phyloP scores from a whole-genome alignment of 2,113 vertebrate genomes.

The Emydura subglobosa region DNA sequence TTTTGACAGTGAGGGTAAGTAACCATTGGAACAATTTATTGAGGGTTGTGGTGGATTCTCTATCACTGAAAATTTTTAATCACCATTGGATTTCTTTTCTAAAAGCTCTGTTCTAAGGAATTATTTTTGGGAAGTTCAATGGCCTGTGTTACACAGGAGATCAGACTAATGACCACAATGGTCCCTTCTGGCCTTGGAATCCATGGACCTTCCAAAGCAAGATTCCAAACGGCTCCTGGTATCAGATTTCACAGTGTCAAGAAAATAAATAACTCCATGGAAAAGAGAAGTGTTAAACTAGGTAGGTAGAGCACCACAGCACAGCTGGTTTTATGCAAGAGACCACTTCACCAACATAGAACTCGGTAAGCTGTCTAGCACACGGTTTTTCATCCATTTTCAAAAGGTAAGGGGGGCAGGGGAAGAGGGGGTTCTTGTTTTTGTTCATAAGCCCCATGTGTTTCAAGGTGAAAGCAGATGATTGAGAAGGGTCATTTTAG shows the following conservation, averaged over 20 bases:
- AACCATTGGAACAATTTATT: neutral
- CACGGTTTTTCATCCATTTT: neutral
- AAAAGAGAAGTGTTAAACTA: slow-evolving; percentile 58
- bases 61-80: neutral
- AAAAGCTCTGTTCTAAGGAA: neutral
- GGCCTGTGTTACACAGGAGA: neutral
- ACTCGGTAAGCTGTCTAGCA: slow-evolving; percentile 14
- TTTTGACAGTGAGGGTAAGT: neutral
- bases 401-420: slow-evolving; percentile 16
- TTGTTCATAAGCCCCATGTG: neutral
- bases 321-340: slow-evolving; percentile 17
- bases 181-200: slow-evolving; percentile 45
- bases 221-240: slow-evolving; percentile 51
- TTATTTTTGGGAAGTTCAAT: neutral
- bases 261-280: neutral
- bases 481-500: slow-evolving; percentile 9
- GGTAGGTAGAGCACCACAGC: slow-evolving; percentile 16
- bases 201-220: slow-evolving; percentile 65
- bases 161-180: neutral
- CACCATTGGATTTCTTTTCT: neutral
- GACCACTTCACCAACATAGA: neutral
- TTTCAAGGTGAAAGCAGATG: neutral
- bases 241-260: slow-evolving; percentile 40
- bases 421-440: neutral
- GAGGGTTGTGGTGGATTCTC: neutral